Evolutionary conservation across 2,113 vertebrate species (phyloP).

Genomic region (Nesogale talazaci): DNA sequence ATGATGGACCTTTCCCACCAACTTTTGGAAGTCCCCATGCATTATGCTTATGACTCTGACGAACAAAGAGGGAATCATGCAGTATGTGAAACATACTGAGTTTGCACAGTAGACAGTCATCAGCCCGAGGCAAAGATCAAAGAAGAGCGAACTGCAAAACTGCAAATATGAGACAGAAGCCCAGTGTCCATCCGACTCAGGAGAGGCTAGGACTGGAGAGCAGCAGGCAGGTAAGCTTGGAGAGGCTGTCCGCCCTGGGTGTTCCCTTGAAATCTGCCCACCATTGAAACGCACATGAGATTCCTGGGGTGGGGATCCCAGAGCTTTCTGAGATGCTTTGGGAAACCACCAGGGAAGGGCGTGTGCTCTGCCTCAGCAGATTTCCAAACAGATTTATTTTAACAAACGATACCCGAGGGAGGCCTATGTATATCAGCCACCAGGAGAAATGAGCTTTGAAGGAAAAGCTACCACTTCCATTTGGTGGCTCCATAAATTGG

Average conservation of each 20-base stretch:
- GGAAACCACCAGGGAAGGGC: background rate
- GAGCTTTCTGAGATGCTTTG: background rate
- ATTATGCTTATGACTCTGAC: background rate
- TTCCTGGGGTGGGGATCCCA: background rate
- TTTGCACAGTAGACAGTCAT: background rate
- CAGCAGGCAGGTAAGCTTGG: background rate
- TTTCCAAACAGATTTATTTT: background rate
- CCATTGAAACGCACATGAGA: background rate
- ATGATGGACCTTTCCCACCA: too few species aligned
- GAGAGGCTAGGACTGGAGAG: background rate
- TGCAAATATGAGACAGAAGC: background rate
- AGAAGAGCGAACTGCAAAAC: background rate
- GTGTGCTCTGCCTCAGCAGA: background rate
- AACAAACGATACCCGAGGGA: background rate
- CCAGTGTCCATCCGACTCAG: background rate
- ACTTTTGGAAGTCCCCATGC: too few species aligned
- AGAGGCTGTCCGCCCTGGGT: background rate
- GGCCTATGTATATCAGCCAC: background rate
- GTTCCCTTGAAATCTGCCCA: background rate
- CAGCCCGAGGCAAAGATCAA: background rate
- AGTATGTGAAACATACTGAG: background rate
- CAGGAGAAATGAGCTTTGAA: background rate
- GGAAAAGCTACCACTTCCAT: background rate
- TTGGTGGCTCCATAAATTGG: background rate
- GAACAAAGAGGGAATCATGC: background rate